Percentiles rank a stretch among this genome's conserved stretches.
These are phyloP conservation scores for Sitta europaea DNA, from an alignment of 2,113 vertebrate species.

Conservation along the genomic window DNA sequence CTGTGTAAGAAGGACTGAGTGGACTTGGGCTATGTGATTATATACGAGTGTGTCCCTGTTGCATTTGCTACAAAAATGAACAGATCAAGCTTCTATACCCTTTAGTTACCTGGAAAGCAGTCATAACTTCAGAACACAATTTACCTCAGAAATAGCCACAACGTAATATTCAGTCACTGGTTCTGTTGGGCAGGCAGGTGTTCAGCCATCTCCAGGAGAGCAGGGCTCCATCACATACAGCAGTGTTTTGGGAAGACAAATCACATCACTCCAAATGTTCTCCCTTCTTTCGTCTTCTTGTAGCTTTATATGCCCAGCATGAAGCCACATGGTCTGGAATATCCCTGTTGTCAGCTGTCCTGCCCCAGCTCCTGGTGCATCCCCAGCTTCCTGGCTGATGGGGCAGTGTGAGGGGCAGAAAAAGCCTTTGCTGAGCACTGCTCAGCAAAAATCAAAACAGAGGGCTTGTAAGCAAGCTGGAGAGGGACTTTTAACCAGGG, in stretches of 20 bases:
- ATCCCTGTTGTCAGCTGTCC: not conserved
- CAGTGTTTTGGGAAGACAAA: not conserved
- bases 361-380: rapidly evolving
- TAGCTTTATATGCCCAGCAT: not conserved
- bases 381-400: rapidly evolving
- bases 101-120: not conserved
- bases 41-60: not conserved
- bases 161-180: not conserved
- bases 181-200: not conserved
- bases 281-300: not conserved
- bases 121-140: not conserved
- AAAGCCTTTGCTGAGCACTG: not conserved
- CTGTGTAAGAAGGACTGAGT: not conserved
- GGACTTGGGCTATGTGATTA: not conserved
- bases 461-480: not conserved
- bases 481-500: not conserved
- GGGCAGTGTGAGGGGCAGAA: rapidly evolving
- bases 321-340: not conserved
- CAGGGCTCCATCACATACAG: not conserved
- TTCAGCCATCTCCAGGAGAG: not conserved
- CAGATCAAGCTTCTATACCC: not conserved
- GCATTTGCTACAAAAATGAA: not conserved
- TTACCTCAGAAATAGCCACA: not conserved
- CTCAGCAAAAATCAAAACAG: not conserved
- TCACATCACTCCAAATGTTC: not conserved